phyloP scores from a whole-genome alignment of 2,888 invertebrate species.

The Hypena proboscidalis region DNA sequence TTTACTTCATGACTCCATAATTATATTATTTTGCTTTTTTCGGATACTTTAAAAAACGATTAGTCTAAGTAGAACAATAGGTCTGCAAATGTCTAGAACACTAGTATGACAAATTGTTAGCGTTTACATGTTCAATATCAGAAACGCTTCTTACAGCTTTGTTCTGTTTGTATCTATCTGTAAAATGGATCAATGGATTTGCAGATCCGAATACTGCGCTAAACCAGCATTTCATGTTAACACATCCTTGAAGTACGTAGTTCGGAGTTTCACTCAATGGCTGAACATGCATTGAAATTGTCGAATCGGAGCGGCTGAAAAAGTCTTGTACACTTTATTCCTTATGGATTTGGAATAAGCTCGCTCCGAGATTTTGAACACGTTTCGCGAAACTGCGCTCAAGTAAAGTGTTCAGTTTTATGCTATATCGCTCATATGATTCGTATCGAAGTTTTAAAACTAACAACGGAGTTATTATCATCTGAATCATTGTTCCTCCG shows the following conservation, averaged over 20 bases:
- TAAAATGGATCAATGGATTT: not conserved
- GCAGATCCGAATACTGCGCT: constrained; percentile 1
- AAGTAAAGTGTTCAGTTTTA: constrained; percentile 12
- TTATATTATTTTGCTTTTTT: no score
- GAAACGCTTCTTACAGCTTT: no score
- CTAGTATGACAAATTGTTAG: no score
- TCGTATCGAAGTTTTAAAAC: not conserved
- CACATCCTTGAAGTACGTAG: constrained; percentile 7
- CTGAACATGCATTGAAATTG: constrained; percentile 28
- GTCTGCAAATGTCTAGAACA: no score
- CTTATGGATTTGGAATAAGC: constrained; percentile 16
- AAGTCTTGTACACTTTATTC: constrained; percentile 23
- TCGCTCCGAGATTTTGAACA: constrained; percentile 16
- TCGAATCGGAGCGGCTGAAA: constrained; percentile 17
- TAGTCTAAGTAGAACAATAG: no score
- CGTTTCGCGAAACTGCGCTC: constrained; percentile 10
- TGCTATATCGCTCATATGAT: not conserved
- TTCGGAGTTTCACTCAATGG: constrained; percentile 15
- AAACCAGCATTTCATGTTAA: constrained; percentile 6
- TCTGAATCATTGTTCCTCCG: no score
- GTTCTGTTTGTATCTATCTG: no score
- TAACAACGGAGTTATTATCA: not conserved
- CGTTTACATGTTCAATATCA: no score
- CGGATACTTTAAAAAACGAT: no score
- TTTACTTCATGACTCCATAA: no score